Evolutionary conservation across 2,797 vertebrate genomes (phyloP).

Genomic region (Steatocranus sp.): DNA sequence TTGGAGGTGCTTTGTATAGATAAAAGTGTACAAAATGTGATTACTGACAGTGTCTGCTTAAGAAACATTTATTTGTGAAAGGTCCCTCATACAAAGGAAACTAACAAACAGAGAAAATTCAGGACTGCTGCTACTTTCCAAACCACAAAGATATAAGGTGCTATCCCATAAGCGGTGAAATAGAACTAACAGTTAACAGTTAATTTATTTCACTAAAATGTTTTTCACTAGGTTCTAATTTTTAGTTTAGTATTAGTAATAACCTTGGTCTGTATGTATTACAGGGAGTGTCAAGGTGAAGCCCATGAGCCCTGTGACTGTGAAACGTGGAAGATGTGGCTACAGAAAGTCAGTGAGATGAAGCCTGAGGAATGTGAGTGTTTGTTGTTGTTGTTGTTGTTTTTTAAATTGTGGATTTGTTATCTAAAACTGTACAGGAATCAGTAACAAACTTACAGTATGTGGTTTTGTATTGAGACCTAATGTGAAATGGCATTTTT

Average conservation of each 20-base stretch:
- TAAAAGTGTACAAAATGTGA: too few species aligned
- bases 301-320: conserved; percentile 98
- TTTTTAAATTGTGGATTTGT: neutral
- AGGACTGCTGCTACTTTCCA: neutral
- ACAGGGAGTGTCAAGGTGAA: conserved; percentile 96
- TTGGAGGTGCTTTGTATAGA: neutral
- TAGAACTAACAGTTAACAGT: neutral
- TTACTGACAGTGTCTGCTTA: neutral
- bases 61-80: neutral
- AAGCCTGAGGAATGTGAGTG: conserved; percentile 93
- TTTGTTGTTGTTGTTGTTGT: neutral
- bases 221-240: neutral
- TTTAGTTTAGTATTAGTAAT: neutral
- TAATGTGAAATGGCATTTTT: neutral
- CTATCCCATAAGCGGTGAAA: neutral
- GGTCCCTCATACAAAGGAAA: neutral
- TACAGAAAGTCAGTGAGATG: conserved; percentile 95
- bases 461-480: neutral
- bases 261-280: neutral
- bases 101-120: neutral
- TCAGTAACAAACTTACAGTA: neutral
- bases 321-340: conserved; percentile 95
- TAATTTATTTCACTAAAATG: neutral
- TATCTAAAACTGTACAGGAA: neutral
- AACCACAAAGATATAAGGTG: neutral